Conservation (phyloP, 1,140 invertebrate genomes). For the Bombus soroeensis region DNA sequence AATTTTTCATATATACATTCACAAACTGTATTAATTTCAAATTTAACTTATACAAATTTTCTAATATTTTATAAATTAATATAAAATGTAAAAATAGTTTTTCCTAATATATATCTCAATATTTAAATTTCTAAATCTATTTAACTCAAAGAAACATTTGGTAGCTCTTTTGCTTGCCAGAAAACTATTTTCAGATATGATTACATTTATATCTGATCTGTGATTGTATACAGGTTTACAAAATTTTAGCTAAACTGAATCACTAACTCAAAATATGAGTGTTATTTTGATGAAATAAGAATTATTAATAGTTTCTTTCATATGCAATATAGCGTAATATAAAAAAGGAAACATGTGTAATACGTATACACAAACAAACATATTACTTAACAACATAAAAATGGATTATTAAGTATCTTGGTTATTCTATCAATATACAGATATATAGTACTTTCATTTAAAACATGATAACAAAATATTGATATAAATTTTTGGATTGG, state of each 20-base stretch:
- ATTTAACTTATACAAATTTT: background rate
- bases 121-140: constrained; percentile 37
- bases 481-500: background rate
- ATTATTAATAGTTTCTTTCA: background rate
- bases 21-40: constrained; percentile 20
- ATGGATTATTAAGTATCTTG: background rate
- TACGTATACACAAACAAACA: background rate
- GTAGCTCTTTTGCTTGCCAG: constrained; percentile 59
- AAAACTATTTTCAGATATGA: constrained; percentile 75
- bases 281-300: constrained; percentile 7
- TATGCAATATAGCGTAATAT: background rate
- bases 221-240: constrained; percentile 41
- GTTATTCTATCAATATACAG: background rate
- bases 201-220: constrained; percentile 67
- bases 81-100: constrained; percentile 33
- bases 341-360: background rate
- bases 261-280: background rate
- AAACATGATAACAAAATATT: constrained; percentile 8
- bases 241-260: constrained; percentile 30
- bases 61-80: background rate
- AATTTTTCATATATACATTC: constrained; percentile 38
- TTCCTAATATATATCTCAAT: constrained; percentile 4
- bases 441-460: constrained; percentile 4
- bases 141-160: constrained; percentile 21
- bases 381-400: constrained; percentile 6